phyloP scores from a whole-genome alignment of 1,140 invertebrate genomes.

The Drosophila cardini region DNA sequence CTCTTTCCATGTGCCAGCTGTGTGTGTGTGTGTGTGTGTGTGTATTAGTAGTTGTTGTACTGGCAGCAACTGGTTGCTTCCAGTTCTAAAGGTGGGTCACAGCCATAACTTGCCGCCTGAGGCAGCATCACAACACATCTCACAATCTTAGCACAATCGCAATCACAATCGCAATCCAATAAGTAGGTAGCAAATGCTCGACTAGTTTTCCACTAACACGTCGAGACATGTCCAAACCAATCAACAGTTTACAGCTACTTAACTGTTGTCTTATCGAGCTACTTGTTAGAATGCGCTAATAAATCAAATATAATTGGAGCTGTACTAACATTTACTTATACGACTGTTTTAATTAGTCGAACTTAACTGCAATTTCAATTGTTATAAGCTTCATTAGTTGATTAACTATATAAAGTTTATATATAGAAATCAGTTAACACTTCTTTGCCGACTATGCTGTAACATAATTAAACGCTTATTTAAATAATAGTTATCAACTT shows the following conservation, averaged over 20 bases:
- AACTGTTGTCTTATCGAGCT: conserved; percentile 69
- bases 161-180: conserved; percentile 8
- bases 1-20: conserved; percentile 33
- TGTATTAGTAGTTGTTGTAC: conserved; percentile 38
- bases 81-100: conserved; percentile 76
- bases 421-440: too few species aligned
- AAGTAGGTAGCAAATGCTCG: conserved; percentile 18
- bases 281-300: conserved; percentile 71
- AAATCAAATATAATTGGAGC: conserved; percentile 44
- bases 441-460: too few species aligned
- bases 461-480: too few species aligned
- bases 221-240: conserved; percentile 72
- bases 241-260: conserved; percentile 73
- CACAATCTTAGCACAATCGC: conserved; percentile 3
- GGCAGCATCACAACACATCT: conserved; percentile 23
- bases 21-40: neutral
- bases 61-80: conserved; percentile 44
- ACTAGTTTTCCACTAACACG: conserved; percentile 27
- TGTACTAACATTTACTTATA: conserved; percentile 5
- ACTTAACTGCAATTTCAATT: conserved; percentile 1
- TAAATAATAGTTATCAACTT: too few species aligned
- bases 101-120: conserved; percentile 70
- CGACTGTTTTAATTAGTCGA: conserved; percentile 30
- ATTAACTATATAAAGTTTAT: too few species aligned
- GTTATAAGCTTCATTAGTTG: neutral